These are phyloP conservation scores for Bovichtus variegatus DNA, from an alignment of 2,797 vertebrate species.

Conservation along the genomic window DNA sequence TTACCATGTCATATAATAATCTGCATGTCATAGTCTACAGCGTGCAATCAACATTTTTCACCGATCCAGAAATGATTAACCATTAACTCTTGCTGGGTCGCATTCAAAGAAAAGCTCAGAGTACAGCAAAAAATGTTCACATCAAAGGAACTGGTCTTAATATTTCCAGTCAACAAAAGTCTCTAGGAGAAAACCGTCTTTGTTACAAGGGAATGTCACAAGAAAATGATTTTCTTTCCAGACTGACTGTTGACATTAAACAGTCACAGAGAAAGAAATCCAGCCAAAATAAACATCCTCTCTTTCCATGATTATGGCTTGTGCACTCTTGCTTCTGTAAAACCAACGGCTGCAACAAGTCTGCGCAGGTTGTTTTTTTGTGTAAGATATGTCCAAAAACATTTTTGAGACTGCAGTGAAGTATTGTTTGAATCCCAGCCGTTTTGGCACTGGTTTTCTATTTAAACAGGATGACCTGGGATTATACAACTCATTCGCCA, in stretches of 20 bases:
- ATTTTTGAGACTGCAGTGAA: neutral
- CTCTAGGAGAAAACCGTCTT: neutral
- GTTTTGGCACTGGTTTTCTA: neutral
- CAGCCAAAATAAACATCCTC: constrained; percentile 47
- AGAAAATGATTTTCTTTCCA: constrained; percentile 20
- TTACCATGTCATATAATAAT: constrained; percentile 47
- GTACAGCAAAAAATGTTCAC: neutral
- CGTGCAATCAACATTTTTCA: constrained; percentile 19
- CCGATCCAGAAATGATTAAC: constrained; percentile 3
- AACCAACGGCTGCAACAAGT: constrained; percentile 38
- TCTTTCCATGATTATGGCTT: constrained; percentile 17
- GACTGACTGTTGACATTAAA: constrained; percentile 28
- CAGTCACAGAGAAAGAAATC: constrained; percentile 21
- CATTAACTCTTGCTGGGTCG: neutral
- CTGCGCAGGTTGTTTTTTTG: neutral
- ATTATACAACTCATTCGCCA: neutral
- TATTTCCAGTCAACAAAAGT: neutral
- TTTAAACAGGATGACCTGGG: constrained; percentile 20
- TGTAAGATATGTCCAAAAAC: neutral
- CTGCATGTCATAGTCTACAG: constrained; percentile 39
- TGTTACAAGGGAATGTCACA: neutral
- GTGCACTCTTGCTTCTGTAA: constrained; percentile 7
- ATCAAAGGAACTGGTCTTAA: neutral
- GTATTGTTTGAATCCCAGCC: neutral
- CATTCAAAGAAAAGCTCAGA: constrained; percentile 2